Evolutionary conservation across 2,113 vertebrate genomes (phyloP).

Genomic region (Bambusicola thoracicus): DNA sequence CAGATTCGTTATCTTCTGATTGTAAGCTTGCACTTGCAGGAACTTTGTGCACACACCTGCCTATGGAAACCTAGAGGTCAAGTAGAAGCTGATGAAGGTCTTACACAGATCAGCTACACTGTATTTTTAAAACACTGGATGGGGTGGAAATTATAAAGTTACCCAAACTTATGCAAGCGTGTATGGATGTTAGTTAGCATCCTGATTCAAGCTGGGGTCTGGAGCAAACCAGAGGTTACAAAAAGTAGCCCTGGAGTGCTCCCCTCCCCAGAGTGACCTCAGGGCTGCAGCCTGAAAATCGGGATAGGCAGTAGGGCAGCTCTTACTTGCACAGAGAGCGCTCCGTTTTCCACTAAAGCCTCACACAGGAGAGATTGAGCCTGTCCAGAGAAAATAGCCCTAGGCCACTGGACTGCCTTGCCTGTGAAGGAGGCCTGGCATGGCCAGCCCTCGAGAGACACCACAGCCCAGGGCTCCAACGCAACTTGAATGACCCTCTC

Average conservation of each 20-base stretch:
- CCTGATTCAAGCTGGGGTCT: not conserved
- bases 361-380: not conserved
- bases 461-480: not conserved
- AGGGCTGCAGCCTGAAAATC: not conserved
- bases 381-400: not conserved
- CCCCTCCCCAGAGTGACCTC: not conserved
- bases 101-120: not conserved
- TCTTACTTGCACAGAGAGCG: not conserved
- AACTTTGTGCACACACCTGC: not conserved
- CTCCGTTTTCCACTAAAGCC: not conserved
- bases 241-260: not conserved
- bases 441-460: not conserved
- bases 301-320: not conserved
- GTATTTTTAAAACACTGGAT: not conserved
- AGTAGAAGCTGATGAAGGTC: not conserved
- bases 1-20: not conserved
- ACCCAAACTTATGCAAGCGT: not conserved
- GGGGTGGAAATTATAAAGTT: not conserved
- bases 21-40: not conserved
- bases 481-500: not conserved
- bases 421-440: not conserved
- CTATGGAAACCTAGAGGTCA: not conserved
- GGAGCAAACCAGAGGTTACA: not conserved
- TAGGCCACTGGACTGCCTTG: not conserved
- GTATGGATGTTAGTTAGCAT: not conserved